phyloP scores from a whole-genome alignment of 37 sponge, comb jelly and placozoan species.

The Beroe ovata region DNA sequence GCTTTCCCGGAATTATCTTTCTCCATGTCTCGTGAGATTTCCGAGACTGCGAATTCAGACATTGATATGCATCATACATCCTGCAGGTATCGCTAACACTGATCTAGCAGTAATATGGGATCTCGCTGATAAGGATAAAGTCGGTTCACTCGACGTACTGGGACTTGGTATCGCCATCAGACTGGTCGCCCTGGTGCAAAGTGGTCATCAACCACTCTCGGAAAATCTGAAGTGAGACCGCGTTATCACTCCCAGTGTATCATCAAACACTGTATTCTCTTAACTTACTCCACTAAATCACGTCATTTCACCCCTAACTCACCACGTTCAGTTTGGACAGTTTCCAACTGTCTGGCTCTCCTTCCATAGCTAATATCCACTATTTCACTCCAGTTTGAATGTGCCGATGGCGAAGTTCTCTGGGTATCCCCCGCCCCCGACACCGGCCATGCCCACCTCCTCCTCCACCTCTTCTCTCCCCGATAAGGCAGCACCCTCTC shows the following conservation, averaged over 20 bases:
- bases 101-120: constrained; percentile 68
- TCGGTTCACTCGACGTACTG: constrained; percentile 62
- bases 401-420: constrained; percentile 41
- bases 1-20: too few relatives aligned
- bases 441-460: not conserved
- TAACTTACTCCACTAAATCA: too few relatives aligned
- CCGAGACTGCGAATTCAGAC: too few relatives aligned
- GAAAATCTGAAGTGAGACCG: constrained; percentile 43
- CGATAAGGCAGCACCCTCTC: constrained; percentile 24
- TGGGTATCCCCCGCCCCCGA: constrained; percentile 7
- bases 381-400: constrained; percentile 4
- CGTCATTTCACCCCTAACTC: too few relatives aligned
- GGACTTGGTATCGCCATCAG: constrained; percentile 64
- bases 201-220: not conserved
- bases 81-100: constrained; percentile 35
- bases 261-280: too few relatives aligned
- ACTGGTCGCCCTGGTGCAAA: constrained; percentile 67
- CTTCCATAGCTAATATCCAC: too few relatives aligned
- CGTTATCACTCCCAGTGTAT: too few relatives aligned
- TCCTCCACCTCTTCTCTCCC: not conserved
- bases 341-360: too few relatives aligned
- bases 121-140: constrained; percentile 62
- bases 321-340: too few relatives aligned
- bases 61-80: too few relatives aligned
- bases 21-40: too few relatives aligned